Base-by-base conservation (phyloP, 2,797 vertebrate genomes). In the Thalassophryne amazonica region DNA sequence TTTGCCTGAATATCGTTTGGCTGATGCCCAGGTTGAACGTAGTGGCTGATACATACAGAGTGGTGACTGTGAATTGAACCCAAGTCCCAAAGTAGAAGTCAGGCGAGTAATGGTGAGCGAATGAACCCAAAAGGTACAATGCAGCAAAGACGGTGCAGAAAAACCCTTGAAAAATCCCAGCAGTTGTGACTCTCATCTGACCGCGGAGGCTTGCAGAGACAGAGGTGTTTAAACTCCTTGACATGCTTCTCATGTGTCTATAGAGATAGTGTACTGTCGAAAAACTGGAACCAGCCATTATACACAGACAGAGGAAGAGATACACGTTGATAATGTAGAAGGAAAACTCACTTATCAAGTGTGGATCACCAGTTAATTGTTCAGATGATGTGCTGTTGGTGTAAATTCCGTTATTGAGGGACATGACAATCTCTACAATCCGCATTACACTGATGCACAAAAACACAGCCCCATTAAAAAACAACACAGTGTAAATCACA, bases 141-240 rank as follows among this genome's bases (percentile, higher is more conserved):
- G 3, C 2, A 7, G 5, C 24, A 76, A 2, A 74, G 7, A n/a
- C n/a, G n/a, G 71, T 9, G 39, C 25, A 73, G 21, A 86, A 25
- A 9, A 69, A 19, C 2, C 38, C 60, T 54, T 86, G 83, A 30
- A 36, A 15, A 9, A 78, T 43, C 22, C 76, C 69, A 8, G 50
- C 59, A 37, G 67, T 16, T 37, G 65, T 57, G 56, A 76, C 60
- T 46, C 66, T 73, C 29, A 65, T 57, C 31, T 80, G 76, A 21
- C 53, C 58, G 19, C 33, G n/a, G n/a, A n/a, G n/a, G n/a, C n/a
- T n/a, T n/a, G n/a, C n/a, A n/a, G n/a, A n/a, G n/a, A n/a, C 29
- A 15, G n/a, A n/a, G 41, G 41, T 16, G 5, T 28, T 12, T 24
- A 15, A 16, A 3, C 15, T 50, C 17, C 16, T n/a, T 11, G 42